Percentiles rank a stretch among this genome's conserved stretches.
Evolutionary conservation across 2,797 vertebrate species (phyloP).

Genomic region (Cryptoblepharus egeriae): DNA sequence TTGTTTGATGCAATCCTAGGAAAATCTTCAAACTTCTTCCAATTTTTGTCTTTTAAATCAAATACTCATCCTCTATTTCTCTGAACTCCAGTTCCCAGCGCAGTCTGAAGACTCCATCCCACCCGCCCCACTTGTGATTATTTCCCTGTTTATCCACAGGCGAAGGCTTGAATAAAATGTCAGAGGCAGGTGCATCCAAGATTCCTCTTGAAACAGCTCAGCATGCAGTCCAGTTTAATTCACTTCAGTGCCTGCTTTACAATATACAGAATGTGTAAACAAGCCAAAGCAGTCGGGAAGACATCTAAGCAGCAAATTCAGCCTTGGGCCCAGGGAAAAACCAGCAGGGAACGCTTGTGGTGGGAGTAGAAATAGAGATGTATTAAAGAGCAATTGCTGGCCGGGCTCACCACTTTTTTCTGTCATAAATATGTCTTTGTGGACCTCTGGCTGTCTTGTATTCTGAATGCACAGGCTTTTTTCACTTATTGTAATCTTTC

Average conservation of each 20-base stretch:
- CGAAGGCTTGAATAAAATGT: slow-evolving; percentile 57
- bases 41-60: slow-evolving; percentile 26
- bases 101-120: slow-evolving; percentile 24
- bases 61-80: background rate
- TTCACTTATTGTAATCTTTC: slow-evolving; percentile 38
- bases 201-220: slow-evolving; percentile 58
- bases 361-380: slow-evolving; percentile 27
- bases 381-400: slow-evolving; percentile 57
- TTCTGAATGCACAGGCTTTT: slow-evolving; percentile 22
- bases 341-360: slow-evolving; percentile 34
- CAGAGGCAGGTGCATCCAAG: slow-evolving; percentile 57
- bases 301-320: slow-evolving; percentile 59
- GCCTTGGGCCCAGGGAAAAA: slow-evolving; percentile 55
- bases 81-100: slow-evolving; percentile 22
- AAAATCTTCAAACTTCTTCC: background rate
- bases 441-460: slow-evolving; percentile 47
- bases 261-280: slow-evolving; percentile 60
- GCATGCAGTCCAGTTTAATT: slow-evolving; percentile 55
- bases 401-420: slow-evolving; percentile 47
- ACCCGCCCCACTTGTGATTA: background rate
- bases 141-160: slow-evolving; percentile 21
- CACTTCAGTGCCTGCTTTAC: slow-evolving; percentile 45
- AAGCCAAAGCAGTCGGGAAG: slow-evolving; percentile 59
- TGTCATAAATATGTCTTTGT: slow-evolving; percentile 57
- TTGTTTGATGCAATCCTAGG: background rate